Percentiles rank a stretch among this genome's conserved stretches.
phyloP scores from a whole-genome alignment of 2,113 vertebrate species.

The Holacanthus passer region DNA sequence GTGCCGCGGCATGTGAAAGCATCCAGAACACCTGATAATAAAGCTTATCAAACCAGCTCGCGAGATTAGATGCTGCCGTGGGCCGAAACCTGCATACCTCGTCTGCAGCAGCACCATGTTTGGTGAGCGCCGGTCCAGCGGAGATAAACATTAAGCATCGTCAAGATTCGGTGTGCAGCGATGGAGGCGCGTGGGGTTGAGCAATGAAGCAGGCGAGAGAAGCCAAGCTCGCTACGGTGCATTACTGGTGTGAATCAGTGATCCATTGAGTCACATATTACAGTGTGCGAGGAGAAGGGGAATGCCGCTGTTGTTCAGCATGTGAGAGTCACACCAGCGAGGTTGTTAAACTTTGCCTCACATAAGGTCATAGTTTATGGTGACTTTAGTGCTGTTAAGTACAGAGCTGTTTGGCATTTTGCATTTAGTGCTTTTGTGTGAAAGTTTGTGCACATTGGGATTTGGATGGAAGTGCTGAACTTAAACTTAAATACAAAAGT shows the following conservation, averaged over 20 bases:
- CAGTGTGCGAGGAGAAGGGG: slow-evolving; percentile 7
- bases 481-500: background rate
- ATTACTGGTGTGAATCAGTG: slow-evolving; percentile 77
- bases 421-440: slow-evolving; percentile 6
- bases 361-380: slow-evolving; percentile 62
- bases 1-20: slow-evolving; percentile 64
- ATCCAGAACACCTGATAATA: slow-evolving; percentile 79
- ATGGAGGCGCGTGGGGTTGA: slow-evolving; percentile 47
- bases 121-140: slow-evolving; percentile 57
- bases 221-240: slow-evolving; percentile 45
- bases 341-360: slow-evolving; percentile 75
- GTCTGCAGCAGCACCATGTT: slow-evolving; percentile 70
- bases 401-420: slow-evolving; percentile 32
- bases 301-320: slow-evolving; percentile 50
- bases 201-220: slow-evolving; percentile 60
- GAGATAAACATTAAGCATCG: slow-evolving; percentile 70
- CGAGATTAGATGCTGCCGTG: slow-evolving; percentile 65
- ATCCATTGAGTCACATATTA: slow-evolving; percentile 70
- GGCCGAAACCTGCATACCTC: slow-evolving; percentile 64
- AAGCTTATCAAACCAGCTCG: slow-evolving; percentile 67
- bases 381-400: slow-evolving; percentile 33
- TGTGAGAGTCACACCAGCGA: slow-evolving; percentile 76
- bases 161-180: slow-evolving; percentile 28
- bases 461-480: background rate
- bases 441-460: background rate